Evolutionary conservation across 2,113 vertebrate species (phyloP), one percentile per base, ranked within the genome.

Genomic region (Ptychochromis oligacanthus): DNA sequence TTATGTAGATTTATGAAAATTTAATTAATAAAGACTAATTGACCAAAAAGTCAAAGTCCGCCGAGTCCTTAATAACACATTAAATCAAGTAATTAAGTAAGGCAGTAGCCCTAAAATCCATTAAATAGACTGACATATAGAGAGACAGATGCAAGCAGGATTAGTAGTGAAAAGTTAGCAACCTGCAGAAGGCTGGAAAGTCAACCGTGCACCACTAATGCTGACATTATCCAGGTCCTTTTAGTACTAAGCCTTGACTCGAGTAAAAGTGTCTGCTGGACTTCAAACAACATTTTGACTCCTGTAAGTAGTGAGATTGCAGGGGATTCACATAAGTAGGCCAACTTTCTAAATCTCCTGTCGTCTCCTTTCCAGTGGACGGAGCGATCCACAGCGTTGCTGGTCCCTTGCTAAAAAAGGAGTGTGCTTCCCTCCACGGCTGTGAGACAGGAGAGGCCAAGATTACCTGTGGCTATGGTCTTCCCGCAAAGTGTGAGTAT

Each of bases 401-500:
- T 0, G 97, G 97, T 20, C 96, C 96, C 2, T 82, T 96, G 88
- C 93, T 98, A 34, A 96, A 93, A 46, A 94, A 97, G 28, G 97
- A 98, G 82, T 98, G 97, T 72, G 92, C 96, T 57, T 95, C 95
- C 43, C 95, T 97, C 57, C 91, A 94, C 10, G 96, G 94, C 79
- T 98, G 97, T 4, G 95, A 97, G 78, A 97, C 97, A 0, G 97
- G 97, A 81, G 93, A 97, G 83, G 96, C 97, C 84, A 98, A 97
- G 93, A 96, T 97, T 87, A 97, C 96, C 14, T 92, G 97, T 24
- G 97, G 96, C 34, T 97, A 97, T 20, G 93, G 95, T 81, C 96
- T 98, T 74, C 97, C 97, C 0, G 96, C 97, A 77, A 97, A 96
- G 88, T 95, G 97, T 98, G 91, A 97, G 97, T 97, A 82, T 15